Conservation (phyloP, 2,888 invertebrate genomes). For the Melanophora roralis region DNA sequence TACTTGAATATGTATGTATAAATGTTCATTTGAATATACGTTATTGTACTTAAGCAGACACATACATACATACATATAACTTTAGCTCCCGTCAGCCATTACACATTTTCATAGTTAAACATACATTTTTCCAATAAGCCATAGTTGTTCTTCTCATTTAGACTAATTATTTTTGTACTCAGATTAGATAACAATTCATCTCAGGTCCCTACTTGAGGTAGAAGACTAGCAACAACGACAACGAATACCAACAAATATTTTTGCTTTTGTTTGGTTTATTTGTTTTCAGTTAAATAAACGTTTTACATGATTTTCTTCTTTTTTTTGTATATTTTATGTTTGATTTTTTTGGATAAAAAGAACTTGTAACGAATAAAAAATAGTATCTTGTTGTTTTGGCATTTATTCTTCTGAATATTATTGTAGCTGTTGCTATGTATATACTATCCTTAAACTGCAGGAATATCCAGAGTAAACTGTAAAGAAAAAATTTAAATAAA, state of each 20-base stretch:
- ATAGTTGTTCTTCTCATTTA: constrained; percentile 37
- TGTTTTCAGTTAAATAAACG: constrained; percentile 60
- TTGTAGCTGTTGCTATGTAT: neutral
- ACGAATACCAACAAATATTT: constrained; percentile 12
- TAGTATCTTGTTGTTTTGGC: constrained; percentile 47
- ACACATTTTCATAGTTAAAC: neutral
- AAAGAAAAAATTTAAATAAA: constrained; percentile 1
- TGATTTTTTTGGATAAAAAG: constrained; percentile 44
- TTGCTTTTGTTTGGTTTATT: constrained; percentile 52
- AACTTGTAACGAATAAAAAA: constrained; percentile 60
- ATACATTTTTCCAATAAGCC: neutral
- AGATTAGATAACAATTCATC: constrained; percentile 58
- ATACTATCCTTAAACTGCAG: neutral
- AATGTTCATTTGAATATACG: too few relatives aligned
- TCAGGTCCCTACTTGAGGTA: constrained; percentile 1
- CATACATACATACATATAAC: too few relatives aligned
- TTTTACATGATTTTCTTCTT: constrained; percentile 27
- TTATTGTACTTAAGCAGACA: too few relatives aligned
- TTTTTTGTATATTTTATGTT: neutral
- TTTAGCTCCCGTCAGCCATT: neutral
- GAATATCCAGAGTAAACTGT: neutral
- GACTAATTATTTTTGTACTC: constrained; percentile 46
- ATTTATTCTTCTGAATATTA: neutral
- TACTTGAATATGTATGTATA: too few relatives aligned
- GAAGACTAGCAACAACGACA: neutral